Evolutionary conservation across 2,797 vertebrate genomes (phyloP), one percentile per base, ranked within the genome.

Genomic region (Cynopterus sphinx): DNA sequence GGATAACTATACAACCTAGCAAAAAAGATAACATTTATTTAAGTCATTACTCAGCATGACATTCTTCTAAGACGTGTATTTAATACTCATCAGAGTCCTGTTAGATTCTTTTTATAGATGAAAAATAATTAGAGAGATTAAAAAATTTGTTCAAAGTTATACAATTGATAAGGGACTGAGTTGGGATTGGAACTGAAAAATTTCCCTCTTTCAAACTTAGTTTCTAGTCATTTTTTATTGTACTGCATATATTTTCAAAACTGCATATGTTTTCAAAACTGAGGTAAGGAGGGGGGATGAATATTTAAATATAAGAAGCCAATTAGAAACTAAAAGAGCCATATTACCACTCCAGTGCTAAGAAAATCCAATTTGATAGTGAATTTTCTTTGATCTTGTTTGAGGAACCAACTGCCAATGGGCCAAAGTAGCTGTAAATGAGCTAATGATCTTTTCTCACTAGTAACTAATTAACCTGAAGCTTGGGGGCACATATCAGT

Each of bases 141-240:
- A 81, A 61, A 84, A 86, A 85, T 86, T 36, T 85, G 9, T 67
- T 87, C n/a, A 87, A 49, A 59, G 19, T 96, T 73, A 57, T 26
- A 49, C 9, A 65, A 22, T 53, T 82, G 82, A 13, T 68, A 78
- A 61, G 68, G 49, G 53, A 11, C 10, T n/a, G 26, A 53, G 5
- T 57, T 92, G 63, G 65, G 28, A 65, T 24, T n/a, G 1, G 16
- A 95, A 84, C 16, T 73, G 57, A 41, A 78, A 84, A 78, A 79
- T 46, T 88, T 93, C 86, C 46, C 91, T 9, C 22, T 24, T 78
- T 26, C 43, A 87, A 87, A 63, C 10, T 31, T 26, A 75, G 2
- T 46, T 43, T 86, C 31, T 73, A 33, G 0, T 70, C 21, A 7
- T 49, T 11, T 65, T 65, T 70, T 53, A 46, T 31, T 61, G 15